A percentile compares a stretch with the other conserved stretches of the same genome.
These are phyloP conservation scores for Craniophora ligustri DNA, from an alignment of 2,888 invertebrate species.

Conservation along the genomic window DNA sequence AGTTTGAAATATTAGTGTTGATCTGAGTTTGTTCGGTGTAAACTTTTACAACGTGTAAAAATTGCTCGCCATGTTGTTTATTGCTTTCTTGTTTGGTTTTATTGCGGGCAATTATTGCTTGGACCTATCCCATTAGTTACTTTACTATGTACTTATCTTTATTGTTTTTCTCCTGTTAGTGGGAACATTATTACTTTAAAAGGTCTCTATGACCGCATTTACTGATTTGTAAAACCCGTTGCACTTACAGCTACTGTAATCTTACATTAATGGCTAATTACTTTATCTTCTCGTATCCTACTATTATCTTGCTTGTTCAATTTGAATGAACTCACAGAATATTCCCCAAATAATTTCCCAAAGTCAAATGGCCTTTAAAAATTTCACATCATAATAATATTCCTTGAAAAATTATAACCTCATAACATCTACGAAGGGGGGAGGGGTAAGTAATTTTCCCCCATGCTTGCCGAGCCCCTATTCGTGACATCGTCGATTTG, in stretches of 20 bases:
- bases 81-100: slow-evolving; percentile 30
- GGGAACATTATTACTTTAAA: no score
- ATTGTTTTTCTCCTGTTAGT: neutral
- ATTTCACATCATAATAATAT: slow-evolving; percentile 22
- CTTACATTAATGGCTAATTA: no score
- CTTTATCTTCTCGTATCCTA: no score
- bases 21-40: slow-evolving; percentile 38
- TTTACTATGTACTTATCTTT: slow-evolving; percentile 4
- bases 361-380: slow-evolving; percentile 28
- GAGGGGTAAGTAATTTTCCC: slow-evolving; percentile 49
- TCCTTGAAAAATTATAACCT: slow-evolving; percentile 32
- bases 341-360: neutral
- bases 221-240: no score
- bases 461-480: slow-evolving; percentile 53
- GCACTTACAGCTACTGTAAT: no score
- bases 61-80: slow-evolving; percentile 40
- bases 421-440: slow-evolving; percentile 42
- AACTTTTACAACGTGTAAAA: slow-evolving; percentile 45
- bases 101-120: slow-evolving; percentile 39
- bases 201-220: no score
- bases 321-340: neutral
- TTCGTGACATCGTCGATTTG: slow-evolving; percentile 79
- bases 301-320: no score
- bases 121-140: slow-evolving; percentile 28
- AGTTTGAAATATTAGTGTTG: slow-evolving; percentile 53